Evolutionary conservation across 2,797 vertebrate genomes (phyloP).

Genomic region (Octomys mimax): DNA sequence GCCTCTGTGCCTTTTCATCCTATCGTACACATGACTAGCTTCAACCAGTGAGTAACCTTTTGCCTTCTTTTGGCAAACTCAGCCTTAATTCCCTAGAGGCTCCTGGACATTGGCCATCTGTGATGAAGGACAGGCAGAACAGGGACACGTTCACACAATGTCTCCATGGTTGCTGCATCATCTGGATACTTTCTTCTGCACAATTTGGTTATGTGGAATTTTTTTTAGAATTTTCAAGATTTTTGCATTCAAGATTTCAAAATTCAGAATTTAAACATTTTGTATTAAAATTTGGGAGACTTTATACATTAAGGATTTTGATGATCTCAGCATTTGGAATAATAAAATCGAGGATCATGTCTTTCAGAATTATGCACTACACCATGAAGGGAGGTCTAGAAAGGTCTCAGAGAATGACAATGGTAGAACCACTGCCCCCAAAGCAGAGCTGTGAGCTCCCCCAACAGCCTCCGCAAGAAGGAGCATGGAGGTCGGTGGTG

Average conservation of each 20-base stretch:
- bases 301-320: background rate
- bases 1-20: background rate
- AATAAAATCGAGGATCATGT: background rate
- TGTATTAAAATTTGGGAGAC: background rate
- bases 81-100: background rate
- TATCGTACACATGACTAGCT: background rate
- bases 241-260: background rate
- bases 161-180: background rate
- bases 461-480: background rate
- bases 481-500: rapidly evolving
- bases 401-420: background rate
- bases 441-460: background rate
- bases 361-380: background rate
- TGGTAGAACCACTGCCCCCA: background rate
- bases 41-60: background rate
- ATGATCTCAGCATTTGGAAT: background rate
- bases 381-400: background rate
- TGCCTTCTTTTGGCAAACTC: background rate
- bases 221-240: background rate
- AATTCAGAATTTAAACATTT: background rate
- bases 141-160: background rate
- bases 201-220: background rate
- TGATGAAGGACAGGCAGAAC: background rate
- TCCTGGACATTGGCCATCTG: background rate
- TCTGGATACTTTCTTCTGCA: background rate